phyloP scores from a whole-genome alignment of 2,113 vertebrate species.

The Ctenodactylus gundi region DNA sequence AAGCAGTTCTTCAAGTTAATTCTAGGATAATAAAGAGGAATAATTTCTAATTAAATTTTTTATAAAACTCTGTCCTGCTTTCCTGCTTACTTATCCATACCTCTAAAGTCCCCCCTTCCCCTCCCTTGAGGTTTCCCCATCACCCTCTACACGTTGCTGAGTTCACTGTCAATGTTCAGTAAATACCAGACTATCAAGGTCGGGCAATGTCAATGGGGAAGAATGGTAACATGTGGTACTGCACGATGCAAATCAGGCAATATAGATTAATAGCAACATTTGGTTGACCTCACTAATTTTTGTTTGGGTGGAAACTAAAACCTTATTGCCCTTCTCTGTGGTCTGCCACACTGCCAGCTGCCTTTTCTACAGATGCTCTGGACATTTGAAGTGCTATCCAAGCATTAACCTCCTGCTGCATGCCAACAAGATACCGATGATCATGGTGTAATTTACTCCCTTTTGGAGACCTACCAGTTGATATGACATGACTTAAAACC shows the following conservation, averaged over 20 bases:
- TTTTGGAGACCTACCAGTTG: slow-evolving; percentile 34
- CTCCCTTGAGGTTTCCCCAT: background rate
- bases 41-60: background rate
- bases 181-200: slow-evolving; percentile 35
- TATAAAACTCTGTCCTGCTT: background rate
- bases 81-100: background rate
- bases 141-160: background rate
- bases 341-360: slow-evolving; percentile 43
- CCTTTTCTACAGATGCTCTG: slow-evolving; percentile 63
- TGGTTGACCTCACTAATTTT: slow-evolving; percentile 55
- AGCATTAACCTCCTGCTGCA: slow-evolving; percentile 52
- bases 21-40: background rate
- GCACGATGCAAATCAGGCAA: slow-evolving; percentile 61
- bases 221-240: slow-evolving; percentile 51
- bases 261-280: slow-evolving; percentile 62
- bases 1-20: background rate
- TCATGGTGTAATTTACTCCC: background rate
- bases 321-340: slow-evolving; percentile 25
- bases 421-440: slow-evolving; percentile 54
- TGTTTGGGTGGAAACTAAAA: slow-evolving; percentile 31
- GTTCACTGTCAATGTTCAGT: background rate
- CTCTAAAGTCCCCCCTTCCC: background rate
- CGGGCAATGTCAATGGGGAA: slow-evolving; percentile 12
- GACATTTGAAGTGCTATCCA: background rate
- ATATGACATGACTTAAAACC: slow-evolving; percentile 43